phyloP scores from a whole-genome alignment of 2,113 vertebrate species.

The Chitala chitala region DNA sequence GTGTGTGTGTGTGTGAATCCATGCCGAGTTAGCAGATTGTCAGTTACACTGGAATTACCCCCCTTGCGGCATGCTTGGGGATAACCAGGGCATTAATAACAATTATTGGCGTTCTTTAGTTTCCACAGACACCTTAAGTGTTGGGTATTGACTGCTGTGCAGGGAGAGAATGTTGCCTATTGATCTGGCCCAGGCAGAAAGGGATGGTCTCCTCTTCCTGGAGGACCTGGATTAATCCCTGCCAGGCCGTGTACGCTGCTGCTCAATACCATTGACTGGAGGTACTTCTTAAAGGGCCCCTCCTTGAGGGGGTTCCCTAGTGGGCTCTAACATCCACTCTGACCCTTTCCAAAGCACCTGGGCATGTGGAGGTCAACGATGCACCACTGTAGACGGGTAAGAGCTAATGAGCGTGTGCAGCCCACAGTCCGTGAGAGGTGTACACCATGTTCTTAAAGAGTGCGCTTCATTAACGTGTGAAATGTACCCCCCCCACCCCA shows the following conservation, averaged over 20 bases:
- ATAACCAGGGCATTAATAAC: constrained; percentile 57
- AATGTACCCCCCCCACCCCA: no score
- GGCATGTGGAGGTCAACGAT: background rate
- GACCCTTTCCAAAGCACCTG: background rate
- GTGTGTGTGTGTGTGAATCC: background rate
- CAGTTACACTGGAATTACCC: constrained; percentile 37
- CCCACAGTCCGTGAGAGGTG: background rate
- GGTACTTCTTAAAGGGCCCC: constrained; percentile 19
- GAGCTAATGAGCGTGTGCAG: background rate
- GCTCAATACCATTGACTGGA: constrained; percentile 25
- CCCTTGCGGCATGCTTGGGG: constrained; percentile 45
- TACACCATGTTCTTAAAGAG: background rate
- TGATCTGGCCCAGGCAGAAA: constrained; percentile 52
- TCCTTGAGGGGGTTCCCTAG: background rate
- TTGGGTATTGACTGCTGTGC: constrained; percentile 58
- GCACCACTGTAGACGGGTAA: background rate
- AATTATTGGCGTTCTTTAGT: constrained; percentile 59
- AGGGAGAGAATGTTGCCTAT: constrained; percentile 59
- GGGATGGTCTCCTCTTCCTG: constrained; percentile 48
- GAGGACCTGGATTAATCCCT: constrained; percentile 48
- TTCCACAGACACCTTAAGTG: constrained; percentile 62
- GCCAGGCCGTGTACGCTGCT: constrained; percentile 32
- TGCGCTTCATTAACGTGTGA: background rate
- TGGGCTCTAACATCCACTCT: background rate
- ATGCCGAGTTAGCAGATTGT: constrained; percentile 29